phyloP scores from a whole-genome alignment of 2,113 vertebrate species.

The Condylura cristata region DNA sequence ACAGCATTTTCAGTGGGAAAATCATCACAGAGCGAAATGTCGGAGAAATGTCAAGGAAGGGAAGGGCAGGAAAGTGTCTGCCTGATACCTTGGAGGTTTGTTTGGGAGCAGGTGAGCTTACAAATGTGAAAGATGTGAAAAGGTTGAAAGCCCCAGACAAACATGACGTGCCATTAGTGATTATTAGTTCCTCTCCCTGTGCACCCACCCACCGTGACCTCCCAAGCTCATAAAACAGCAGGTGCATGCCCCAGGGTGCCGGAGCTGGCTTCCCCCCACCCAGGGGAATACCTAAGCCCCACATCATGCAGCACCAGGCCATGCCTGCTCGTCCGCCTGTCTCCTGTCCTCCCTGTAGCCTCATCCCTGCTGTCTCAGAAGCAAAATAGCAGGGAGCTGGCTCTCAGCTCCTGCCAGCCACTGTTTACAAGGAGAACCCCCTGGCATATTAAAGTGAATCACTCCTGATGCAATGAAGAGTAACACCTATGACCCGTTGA shows the following conservation, averaged over 20 bases:
- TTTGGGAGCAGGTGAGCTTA: background rate
- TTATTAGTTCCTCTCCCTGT: background rate
- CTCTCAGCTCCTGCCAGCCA: background rate
- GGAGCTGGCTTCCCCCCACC: background rate
- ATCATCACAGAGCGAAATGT: background rate
- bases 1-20: background rate
- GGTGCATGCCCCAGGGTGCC: rapidly evolving
- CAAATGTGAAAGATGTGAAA: background rate
- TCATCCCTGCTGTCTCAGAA: background rate
- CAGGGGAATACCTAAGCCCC: background rate
- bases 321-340: background rate
- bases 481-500: slow-evolving; percentile 42
- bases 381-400: background rate
- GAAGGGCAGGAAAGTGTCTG: background rate
- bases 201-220: background rate
- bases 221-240: background rate
- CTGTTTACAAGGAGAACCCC: background rate
- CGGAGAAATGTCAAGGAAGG: background rate
- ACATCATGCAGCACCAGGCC: background rate
- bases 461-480: background rate
- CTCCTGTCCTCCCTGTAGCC: background rate
- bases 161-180: background rate
- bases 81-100: background rate
- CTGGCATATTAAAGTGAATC: slow-evolving; percentile 16
- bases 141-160: background rate